A percentile compares a stretch with the other conserved stretches of the same genome.
phyloP scores from a whole-genome alignment of 2,888 invertebrate genomes.

The Drosophila nr. fundita region DNA sequence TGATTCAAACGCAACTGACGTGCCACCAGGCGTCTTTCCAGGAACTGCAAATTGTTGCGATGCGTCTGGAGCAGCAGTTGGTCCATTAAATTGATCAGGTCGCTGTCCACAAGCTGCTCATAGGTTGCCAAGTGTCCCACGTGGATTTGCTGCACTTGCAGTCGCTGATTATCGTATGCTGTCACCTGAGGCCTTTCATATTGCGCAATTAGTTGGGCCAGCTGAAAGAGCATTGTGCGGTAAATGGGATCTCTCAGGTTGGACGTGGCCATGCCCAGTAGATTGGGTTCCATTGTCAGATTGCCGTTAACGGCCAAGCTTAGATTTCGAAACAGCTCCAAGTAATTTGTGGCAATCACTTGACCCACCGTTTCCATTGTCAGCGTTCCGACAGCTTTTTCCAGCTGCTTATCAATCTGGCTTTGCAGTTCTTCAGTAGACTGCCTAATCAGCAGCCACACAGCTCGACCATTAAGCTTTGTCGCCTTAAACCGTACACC shows the following conservation, averaged over 20 bases:
- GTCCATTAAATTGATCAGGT: constrained; percentile 85
- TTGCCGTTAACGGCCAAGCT: constrained; percentile 84
- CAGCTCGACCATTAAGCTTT: not conserved
- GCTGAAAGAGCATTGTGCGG: constrained; percentile 87
- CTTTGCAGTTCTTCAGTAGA: constrained; percentile 39
- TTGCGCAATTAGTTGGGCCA: constrained; percentile 86
- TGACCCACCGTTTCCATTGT: constrained; percentile 21
- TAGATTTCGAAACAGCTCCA: constrained; percentile 36
- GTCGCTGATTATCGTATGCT: constrained; percentile 70
- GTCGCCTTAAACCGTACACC: constrained; percentile 49
- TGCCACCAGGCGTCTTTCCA: constrained; percentile 81
- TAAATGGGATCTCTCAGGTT: constrained; percentile 89
- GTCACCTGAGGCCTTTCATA: constrained; percentile 84
- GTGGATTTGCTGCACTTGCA: constrained; percentile 87
- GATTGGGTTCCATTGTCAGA: constrained; percentile 83
- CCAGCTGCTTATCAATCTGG: constrained; percentile 46
- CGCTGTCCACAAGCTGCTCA: constrained; percentile 88
- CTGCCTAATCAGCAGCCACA: constrained; percentile 34
- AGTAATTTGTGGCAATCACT: constrained; percentile 47
- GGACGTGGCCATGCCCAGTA: constrained; percentile 51
- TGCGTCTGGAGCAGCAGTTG: constrained; percentile 69
- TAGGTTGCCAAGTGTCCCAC: constrained; percentile 88
- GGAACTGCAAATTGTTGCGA: constrained; percentile 61
- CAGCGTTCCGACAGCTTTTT: not conserved
- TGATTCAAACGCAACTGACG: constrained; percentile 89